Evolutionary conservation across 23 tunicate genomes (phyloP).

Genomic region (Styela plicata): DNA sequence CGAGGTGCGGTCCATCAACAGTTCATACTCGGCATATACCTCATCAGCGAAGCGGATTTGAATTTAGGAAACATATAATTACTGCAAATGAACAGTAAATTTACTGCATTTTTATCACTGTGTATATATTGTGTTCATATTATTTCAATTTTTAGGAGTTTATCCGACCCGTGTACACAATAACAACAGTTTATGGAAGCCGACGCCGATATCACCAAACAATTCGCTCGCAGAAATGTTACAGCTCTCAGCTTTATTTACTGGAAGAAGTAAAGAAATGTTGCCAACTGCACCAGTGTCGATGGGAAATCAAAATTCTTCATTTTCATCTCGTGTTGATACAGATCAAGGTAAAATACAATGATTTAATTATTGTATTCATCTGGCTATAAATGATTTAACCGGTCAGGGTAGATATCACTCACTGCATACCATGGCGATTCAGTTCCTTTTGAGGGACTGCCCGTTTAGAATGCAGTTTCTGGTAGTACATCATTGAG

Average conservation of each 20-base stretch:
- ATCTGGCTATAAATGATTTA: too few relatives aligned
- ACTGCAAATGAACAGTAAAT: too few relatives aligned
- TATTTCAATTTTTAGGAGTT: background rate
- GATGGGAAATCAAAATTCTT: background rate
- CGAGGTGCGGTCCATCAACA: too few relatives aligned
- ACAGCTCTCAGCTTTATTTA: background rate
- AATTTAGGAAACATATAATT: too few relatives aligned
- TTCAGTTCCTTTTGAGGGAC: too few relatives aligned
- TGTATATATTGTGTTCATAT: background rate
- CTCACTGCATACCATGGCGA: too few relatives aligned
- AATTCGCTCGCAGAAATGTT: conserved; percentile 6
- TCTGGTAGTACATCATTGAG: too few relatives aligned
- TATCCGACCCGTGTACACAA: background rate
- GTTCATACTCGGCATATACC: too few relatives aligned
- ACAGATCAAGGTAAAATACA: background rate
- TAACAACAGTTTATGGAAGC: conserved; percentile 2
- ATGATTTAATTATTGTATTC: too few relatives aligned
- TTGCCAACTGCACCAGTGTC: background rate
- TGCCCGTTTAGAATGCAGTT: too few relatives aligned
- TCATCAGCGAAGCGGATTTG: too few relatives aligned
- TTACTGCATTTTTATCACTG: background rate
- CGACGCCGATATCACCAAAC: background rate
- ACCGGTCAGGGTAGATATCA: too few relatives aligned
- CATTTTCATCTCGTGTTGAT: background rate
- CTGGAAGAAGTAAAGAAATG: background rate